These are phyloP conservation scores for Cyprinodon variegatus DNA, from an alignment of 2,113 vertebrate genomes.

Conservation along the genomic window DNA sequence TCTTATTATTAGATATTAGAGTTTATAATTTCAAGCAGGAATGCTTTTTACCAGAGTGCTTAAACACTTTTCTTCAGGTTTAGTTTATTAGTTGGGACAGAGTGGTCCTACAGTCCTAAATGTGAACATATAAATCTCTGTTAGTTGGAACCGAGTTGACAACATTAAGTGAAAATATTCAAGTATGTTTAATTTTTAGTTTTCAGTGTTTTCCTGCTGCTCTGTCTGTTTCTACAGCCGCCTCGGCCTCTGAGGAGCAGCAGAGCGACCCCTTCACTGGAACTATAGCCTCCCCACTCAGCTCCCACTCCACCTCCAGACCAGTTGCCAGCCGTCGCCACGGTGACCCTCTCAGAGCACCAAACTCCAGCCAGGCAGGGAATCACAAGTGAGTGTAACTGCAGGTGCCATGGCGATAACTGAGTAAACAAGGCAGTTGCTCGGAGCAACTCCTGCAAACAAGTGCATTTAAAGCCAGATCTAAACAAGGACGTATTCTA, in stretches of 20 bases:
- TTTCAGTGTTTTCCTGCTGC: too few species aligned
- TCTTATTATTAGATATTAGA: neutral
- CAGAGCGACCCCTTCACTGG: constrained; percentile 19
- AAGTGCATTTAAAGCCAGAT: too few species aligned
- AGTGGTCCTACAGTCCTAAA: neutral
- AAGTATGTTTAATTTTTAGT: too few species aligned
- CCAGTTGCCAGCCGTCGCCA: neutral
- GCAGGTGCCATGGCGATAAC: constrained; percentile 31
- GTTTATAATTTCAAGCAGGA: too few species aligned
- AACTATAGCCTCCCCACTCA: constrained; percentile 1
- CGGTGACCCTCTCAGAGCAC: constrained; percentile 24
- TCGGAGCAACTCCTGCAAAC: too few species aligned
- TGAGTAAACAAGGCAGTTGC: constrained; percentile 22
- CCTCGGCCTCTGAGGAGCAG: constrained; percentile 59
- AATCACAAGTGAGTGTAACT: constrained; percentile 79
- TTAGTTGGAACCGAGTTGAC: neutral
- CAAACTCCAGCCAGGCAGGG: constrained; percentile 47
- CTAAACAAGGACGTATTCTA: too few species aligned
- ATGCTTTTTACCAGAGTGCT: neutral
- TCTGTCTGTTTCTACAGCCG: constrained; percentile 41
- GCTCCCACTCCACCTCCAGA: constrained; percentile 48
- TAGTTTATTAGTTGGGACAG: neutral
- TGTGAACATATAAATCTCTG: neutral
- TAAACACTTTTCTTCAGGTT: neutral
- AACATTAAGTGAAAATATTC: neutral